phyloP scores from a whole-genome alignment of 2,888 invertebrate genomes.

The Drosophila neonasuta region DNA sequence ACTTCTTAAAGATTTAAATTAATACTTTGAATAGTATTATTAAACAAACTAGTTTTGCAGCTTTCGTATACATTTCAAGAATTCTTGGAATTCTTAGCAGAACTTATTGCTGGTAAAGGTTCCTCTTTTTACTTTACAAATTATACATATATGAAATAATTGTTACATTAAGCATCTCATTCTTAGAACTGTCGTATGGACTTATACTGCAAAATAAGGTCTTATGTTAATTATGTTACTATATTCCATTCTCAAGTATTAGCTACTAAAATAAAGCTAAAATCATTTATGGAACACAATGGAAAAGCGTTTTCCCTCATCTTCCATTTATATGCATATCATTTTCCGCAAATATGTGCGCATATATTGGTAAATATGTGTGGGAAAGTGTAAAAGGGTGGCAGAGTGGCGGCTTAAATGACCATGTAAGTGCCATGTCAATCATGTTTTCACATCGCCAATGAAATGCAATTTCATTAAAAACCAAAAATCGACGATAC shows the following conservation, averaged over 20 bases:
- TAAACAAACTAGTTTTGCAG: too few species aligned
- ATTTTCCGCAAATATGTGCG: slow-evolving; percentile 14
- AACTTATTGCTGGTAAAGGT: too few species aligned
- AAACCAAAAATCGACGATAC: slow-evolving; percentile 19
- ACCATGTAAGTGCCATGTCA: slow-evolving; percentile 57
- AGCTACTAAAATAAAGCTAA: background rate
- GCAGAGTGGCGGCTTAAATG: slow-evolving; percentile 32
- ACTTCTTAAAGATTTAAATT: too few species aligned
- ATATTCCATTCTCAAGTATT: background rate
- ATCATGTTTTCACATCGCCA: slow-evolving; percentile 50
- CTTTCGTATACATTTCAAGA: too few species aligned
- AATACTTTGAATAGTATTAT: too few species aligned
- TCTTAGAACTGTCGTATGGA: too few species aligned
- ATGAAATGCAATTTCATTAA: slow-evolving; percentile 62
- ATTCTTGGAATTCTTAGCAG: too few species aligned
- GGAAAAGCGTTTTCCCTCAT: background rate
- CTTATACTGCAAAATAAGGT: too few species aligned
- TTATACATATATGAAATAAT: too few species aligned
- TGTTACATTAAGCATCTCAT: too few species aligned
- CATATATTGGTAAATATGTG: slow-evolving; percentile 1
- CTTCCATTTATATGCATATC: slow-evolving; percentile 7
- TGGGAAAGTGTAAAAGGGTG: background rate
- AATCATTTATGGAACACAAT: slow-evolving; percentile 3
- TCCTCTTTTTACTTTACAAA: too few species aligned
- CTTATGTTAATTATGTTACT: too few species aligned